Evolutionary conservation across 2,797 vertebrate species (phyloP), one percentile per base, ranked within the genome.

Genomic region (Urocyon cinereoargenteus): DNA sequence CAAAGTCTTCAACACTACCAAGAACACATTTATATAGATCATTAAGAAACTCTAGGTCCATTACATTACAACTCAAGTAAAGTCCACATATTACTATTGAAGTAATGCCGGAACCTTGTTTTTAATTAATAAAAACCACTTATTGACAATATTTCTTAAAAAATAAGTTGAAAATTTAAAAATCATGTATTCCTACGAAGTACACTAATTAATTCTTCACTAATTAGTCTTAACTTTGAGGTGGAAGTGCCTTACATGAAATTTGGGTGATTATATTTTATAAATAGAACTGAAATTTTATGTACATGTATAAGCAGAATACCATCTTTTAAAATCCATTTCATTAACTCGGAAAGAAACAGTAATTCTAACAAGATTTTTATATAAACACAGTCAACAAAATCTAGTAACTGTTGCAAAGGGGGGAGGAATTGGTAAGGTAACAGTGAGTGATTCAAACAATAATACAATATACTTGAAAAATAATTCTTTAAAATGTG

Each of bases 261-360:
- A 94, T 34, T 11, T 79, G 89, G 22, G 19, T 49, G 14, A 75
- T 62, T 68, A 34, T 8, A 40, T 31, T 53, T 14, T 62, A 53
- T 3, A 55, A 57, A 86, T 19, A 83, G 8, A 82, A 85, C 1
- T 77, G 21, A 94, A 90, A 77, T 64, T 77, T 95, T 93, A 77
- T 13, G 77, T 26, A 90, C 0, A 73, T 15, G 14, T 75, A 51
- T 2, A 95, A 92, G 31, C n/a, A 91, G 31, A 92, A 82, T 45
- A 91, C 2, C 16, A 73, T 14, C 11, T 84, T 88, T 53, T 75
- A 66, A 73, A 84, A 72, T 16, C 36, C n/a, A 73, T n/a, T 81
- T 36, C 28, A 94, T 94, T 94, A 92, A 96, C 40, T 34, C 3
- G 51, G 59, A 86, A 83, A 90, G n/a, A 77, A 92, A 77, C 1